Evolutionary conservation across 2,888 invertebrate species (phyloP).

Genomic region (Cybosia mesomella): DNA sequence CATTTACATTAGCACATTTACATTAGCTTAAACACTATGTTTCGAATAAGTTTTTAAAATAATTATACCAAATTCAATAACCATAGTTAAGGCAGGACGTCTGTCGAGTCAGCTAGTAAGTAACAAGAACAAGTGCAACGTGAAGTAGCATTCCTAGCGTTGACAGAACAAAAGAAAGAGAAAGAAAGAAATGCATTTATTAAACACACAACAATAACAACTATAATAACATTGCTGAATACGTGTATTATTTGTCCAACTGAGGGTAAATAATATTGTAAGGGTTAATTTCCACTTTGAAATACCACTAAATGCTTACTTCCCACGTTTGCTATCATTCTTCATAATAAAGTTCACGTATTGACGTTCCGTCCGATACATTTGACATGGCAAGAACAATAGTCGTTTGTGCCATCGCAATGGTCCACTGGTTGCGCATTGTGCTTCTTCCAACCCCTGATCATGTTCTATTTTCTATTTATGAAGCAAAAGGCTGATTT

Average conservation of each 20-base stretch:
- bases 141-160: neutral
- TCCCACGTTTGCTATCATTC: slow-evolving; percentile 50
- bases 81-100: too few relatives aligned
- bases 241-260: neutral
- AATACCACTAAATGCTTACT: slow-evolving; percentile 2
- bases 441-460: slow-evolving; percentile 73
- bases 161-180: too few relatives aligned
- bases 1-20: too few relatives aligned
- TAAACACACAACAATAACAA: too few relatives aligned
- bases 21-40: too few relatives aligned
- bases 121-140: too few relatives aligned
- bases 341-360: slow-evolving; percentile 71
- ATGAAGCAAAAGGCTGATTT: slow-evolving; percentile 67
- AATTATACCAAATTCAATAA: too few relatives aligned
- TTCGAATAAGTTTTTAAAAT: too few relatives aligned
- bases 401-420: slow-evolving; percentile 75
- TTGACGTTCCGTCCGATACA: slow-evolving; percentile 76
- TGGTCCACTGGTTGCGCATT: slow-evolving; percentile 75
- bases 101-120: too few relatives aligned
- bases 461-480: slow-evolving; percentile 77
- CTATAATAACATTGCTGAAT: too few relatives aligned
- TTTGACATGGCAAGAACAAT: slow-evolving; percentile 83
- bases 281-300: neutral
- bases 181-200: too few relatives aligned
- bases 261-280: neutral